phyloP scores from a whole-genome alignment of 2,797 vertebrate species.

The Spinus olivaceus region DNA sequence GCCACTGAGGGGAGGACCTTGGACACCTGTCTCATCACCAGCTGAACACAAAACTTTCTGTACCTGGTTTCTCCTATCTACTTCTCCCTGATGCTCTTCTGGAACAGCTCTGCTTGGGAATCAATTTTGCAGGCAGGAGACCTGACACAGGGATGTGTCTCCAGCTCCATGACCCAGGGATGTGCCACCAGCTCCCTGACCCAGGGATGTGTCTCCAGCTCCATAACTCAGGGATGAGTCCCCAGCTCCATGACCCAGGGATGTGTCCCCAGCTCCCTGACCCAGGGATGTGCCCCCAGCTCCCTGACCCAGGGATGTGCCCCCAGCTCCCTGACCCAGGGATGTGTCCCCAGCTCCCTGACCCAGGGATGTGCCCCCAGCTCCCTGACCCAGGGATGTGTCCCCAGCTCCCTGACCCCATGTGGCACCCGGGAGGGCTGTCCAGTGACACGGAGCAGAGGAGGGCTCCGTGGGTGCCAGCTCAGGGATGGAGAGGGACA shows the following conservation, averaged over 20 bases:
- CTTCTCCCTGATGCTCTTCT: background rate
- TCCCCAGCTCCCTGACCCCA: rapidly evolving
- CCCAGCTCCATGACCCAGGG: background rate
- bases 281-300: background rate
- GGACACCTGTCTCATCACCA: background rate
- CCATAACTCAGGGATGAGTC: rapidly evolving
- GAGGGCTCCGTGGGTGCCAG: rapidly evolving
- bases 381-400: background rate
- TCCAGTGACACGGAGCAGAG: rapidly evolving
- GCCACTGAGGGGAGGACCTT: background rate
- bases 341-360: too few species aligned
- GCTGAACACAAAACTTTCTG: background rate
- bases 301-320: too few species aligned
- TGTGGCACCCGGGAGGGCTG: rapidly evolving
- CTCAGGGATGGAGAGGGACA: background rate
- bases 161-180: too few species aligned
- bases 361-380: rapidly evolving
- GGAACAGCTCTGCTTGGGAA: rapidly evolving
- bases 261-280: too few species aligned
- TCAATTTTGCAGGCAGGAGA: background rate
- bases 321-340: rapidly evolving
- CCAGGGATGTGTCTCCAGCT: rapidly evolving
- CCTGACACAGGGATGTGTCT: too few species aligned
- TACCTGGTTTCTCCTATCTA: rapidly evolving
- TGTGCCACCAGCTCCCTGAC: background rate